Evolutionary conservation across 2,113 vertebrate genomes (phyloP), one percentile per base, ranked within the genome.

Genomic region (Ameiurus melas): DNA sequence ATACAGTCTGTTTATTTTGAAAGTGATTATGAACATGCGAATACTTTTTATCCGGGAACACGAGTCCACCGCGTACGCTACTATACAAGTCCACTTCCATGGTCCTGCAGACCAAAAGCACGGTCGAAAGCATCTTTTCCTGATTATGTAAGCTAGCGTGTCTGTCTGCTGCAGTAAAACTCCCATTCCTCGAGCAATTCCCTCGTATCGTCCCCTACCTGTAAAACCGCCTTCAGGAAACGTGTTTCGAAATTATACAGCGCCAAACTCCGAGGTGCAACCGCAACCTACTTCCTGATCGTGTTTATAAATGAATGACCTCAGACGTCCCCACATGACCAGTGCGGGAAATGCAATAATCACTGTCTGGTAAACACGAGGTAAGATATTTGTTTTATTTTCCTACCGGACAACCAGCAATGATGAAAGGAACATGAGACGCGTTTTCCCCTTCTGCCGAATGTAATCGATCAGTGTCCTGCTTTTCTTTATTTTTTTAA

Each of bases 251-350:
- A 68, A 68, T 1, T 1, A 79, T 51, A 10, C 43, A 78, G 85
- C 53, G 51, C 20, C 19, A 60, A 68, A 30, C 16, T 64, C 51
- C 60, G 39, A 81, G 73, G 55, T 51, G 22, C 55, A 25, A 86
- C 64, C 58, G 33, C 88, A 68, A 90, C 89, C 62, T 57, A 60
- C 83, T 90, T 92, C 89, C 88, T 86, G 62, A 77, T 87, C 70
- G 57, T 36, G n/a, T 51, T 75, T 51, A 33, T 70, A 57, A 81
- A 55, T 27, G 84, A 88, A 90, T 90, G 87, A 92, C 30, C 83
- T 90, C 83, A 90, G 84, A 80, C 60, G 43, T 70, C 51, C 27
- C 55, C 33, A 78, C 75, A 81, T 25, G 75, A 85, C 78, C 64
- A 5, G 75, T 55, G 82, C 57, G 83, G 68, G 84, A 90, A 89